Percentiles rank a stretch among this genome's conserved stretches.
These are phyloP conservation scores for Phymorhynchus buccinoides DNA, from an alignment of 1,140 invertebrate species.

Conservation along the genomic window DNA sequence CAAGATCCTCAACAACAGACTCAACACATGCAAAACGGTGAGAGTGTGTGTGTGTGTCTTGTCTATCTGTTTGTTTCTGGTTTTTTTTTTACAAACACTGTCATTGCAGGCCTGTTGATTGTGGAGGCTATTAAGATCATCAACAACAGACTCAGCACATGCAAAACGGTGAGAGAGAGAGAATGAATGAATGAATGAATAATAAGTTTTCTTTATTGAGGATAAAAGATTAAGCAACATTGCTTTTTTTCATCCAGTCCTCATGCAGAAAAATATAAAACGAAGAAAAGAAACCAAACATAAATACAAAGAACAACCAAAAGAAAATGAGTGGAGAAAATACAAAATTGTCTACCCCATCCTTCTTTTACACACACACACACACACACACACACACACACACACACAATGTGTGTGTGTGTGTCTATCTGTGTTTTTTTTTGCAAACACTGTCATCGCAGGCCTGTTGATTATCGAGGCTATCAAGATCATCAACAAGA, in stretches of 20 bases:
- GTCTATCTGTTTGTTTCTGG: background rate
- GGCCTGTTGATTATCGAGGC: constrained; percentile 74
- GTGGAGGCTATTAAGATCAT: background rate
- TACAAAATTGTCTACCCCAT: no score
- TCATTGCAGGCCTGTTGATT: constrained; percentile 84
- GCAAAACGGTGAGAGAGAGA: constrained; percentile 71
- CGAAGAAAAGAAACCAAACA: no score
- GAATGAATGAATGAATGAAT: no score
- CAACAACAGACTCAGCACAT: constrained; percentile 77
- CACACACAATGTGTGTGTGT: no score
- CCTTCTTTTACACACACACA: no score
- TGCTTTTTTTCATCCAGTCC: no score
- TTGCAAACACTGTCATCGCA: constrained; percentile 96
- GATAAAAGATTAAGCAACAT: no score
- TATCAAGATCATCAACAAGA: constrained; percentile 72
- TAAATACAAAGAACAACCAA: no score
- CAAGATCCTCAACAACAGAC: constrained; percentile 83
- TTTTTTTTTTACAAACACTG: constrained; percentile 86
- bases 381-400: no score
- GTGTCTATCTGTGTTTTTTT: background rate
- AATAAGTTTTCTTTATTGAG: no score
- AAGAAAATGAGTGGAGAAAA: no score
- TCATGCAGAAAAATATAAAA: no score
- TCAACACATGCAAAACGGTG: constrained; percentile 71
- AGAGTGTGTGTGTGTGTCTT: constrained; percentile 46